Evolutionary conservation across 1,140 invertebrate species (phyloP).

Genomic region (Delia radicum): DNA sequence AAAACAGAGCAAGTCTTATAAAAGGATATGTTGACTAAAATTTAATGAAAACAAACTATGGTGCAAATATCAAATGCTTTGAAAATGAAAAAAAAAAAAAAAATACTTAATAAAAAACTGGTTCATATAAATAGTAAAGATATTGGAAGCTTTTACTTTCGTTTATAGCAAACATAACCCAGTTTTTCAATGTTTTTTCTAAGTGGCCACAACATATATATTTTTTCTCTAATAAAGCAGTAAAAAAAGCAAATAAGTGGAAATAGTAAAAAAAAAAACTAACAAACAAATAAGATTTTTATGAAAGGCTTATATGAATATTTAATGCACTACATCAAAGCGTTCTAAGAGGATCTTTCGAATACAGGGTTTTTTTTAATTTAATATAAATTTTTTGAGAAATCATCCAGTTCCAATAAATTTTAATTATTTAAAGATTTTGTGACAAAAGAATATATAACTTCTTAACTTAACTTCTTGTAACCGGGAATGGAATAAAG

Average conservation of each 20-base stretch:
- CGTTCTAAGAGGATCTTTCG: background rate
- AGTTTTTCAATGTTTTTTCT: background rate
- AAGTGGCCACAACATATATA: background rate
- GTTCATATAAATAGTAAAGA: background rate
- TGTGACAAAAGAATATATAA: too few relatives aligned
- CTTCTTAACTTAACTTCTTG: too few relatives aligned
- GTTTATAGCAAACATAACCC: background rate
- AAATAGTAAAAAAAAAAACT: background rate
- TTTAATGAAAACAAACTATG: too few relatives aligned
- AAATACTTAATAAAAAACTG: background rate
- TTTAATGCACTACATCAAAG: background rate
- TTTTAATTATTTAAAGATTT: too few relatives aligned
- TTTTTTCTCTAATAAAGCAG: background rate
- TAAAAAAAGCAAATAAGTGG: background rate
- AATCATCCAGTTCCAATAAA: too few relatives aligned
- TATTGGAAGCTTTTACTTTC: constrained; percentile 4
- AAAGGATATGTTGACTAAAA: background rate
- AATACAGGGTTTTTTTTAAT: background rate
- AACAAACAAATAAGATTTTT: background rate
- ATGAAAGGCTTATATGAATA: background rate
- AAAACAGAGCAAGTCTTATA: background rate
- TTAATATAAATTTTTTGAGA: too few relatives aligned
- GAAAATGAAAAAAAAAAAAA: background rate
- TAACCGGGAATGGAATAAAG: too few relatives aligned
- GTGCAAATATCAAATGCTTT: too few relatives aligned